phyloP scores from a whole-genome alignment of 2,888 invertebrate genomes.

The Acanthosoma haemorrhoidale region DNA sequence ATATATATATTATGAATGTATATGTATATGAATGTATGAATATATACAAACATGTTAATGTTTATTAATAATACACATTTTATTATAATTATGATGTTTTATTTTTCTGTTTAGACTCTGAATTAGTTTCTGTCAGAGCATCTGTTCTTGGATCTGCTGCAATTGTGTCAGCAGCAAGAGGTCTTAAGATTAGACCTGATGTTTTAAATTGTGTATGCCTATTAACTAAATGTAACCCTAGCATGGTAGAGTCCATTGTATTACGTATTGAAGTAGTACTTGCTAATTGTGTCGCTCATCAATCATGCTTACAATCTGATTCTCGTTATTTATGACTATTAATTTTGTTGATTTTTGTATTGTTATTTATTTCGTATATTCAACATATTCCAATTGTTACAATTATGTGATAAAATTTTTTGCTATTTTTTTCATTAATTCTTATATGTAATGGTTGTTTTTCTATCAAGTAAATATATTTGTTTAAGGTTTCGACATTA shows the following conservation, averaged over 20 bases:
- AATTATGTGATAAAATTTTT: constrained; percentile 4
- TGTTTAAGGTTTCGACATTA: too few relatives aligned
- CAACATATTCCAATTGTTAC: constrained; percentile 1
- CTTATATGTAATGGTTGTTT: too few relatives aligned
- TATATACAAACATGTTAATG: background rate
- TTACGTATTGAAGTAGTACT: background rate
- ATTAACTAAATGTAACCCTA: background rate
- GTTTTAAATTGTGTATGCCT: background rate
- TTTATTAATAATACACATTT: background rate
- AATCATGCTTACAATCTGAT: background rate
- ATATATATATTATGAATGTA: background rate
- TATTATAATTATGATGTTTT: background rate
- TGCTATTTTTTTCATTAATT: too few relatives aligned
- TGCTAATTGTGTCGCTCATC: background rate
- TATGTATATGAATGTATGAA: background rate
- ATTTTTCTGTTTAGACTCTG: background rate
- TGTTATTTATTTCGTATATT: background rate
- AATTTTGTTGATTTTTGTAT: background rate
- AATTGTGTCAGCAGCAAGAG: constrained; percentile 17
- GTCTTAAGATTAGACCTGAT: constrained; percentile 13
- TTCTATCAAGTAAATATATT: too few relatives aligned
- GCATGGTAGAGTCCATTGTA: background rate
- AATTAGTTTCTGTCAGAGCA: background rate
- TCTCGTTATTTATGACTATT: background rate
- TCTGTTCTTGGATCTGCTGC: constrained; percentile 16